Evolutionary conservation across 1,140 invertebrate species (phyloP).

Genomic region (Araneus ventricosus): DNA sequence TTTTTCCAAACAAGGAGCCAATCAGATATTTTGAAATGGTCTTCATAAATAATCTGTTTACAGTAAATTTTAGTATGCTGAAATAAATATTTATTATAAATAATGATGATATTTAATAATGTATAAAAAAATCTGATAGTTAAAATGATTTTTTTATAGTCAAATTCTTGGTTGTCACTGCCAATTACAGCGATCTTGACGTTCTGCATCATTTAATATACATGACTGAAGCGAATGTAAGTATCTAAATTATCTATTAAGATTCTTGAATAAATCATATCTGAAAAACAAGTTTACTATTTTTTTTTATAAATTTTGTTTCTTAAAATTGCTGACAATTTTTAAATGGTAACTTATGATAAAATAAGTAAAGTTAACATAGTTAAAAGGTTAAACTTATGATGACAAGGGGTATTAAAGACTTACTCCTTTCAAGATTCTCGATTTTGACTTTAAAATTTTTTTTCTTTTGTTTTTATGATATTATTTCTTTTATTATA

Average conservation of each 20-base stretch:
- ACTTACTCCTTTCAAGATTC: no score
- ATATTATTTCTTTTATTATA: no score
- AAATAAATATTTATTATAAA: background rate
- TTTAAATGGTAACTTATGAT: no score
- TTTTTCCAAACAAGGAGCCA: background rate
- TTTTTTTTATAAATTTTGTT: background rate
- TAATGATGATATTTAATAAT: background rate
- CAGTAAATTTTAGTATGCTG: background rate
- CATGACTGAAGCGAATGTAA: constrained; percentile 66
- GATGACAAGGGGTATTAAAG: no score
- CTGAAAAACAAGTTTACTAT: background rate
- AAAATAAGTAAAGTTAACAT: no score
- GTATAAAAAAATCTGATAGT: background rate
- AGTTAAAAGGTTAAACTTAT: no score
- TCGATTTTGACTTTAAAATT: no score
- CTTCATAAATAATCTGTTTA: background rate
- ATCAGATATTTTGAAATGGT: no score
- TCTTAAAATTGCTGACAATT: no score
- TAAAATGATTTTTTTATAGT: constrained; percentile 21
- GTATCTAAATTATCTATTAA: background rate
- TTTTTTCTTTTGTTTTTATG: no score
- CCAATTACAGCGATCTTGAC: constrained; percentile 59
- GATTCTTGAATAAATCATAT: background rate
- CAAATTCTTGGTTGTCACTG: constrained; percentile 67
- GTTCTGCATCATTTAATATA: constrained; percentile 67